These are phyloP conservation scores for Stomatorhinus ivindoensis DNA, from an alignment of 2,113 vertebrate genomes.

Conservation along the genomic window DNA sequence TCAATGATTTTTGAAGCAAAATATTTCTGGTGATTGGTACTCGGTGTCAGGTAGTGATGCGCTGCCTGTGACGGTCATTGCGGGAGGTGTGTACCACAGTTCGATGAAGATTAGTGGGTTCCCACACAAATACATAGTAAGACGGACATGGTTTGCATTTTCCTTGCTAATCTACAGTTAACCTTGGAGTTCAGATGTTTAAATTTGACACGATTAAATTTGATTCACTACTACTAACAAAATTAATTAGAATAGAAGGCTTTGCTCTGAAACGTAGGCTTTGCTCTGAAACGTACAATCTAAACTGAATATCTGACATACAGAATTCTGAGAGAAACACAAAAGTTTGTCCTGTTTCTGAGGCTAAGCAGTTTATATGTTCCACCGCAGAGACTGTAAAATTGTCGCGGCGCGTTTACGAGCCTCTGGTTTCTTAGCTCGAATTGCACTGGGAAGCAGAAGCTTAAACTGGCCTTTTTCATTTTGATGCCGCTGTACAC, in stretches of 20 bases:
- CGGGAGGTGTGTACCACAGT: background rate
- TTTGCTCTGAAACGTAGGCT: background rate
- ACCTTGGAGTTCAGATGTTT: background rate
- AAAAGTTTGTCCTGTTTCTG: background rate
- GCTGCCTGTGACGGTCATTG: background rate
- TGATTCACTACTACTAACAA: background rate
- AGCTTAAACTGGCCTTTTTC: background rate
- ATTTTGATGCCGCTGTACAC: background rate
- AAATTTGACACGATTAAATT: background rate
- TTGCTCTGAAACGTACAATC: background rate
- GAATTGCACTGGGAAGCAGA: background rate
- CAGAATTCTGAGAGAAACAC: background rate
- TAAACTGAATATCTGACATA: background rate
- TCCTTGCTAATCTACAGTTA: background rate
- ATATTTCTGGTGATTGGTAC: background rate
- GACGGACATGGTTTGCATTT: background rate
- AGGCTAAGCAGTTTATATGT: background rate
- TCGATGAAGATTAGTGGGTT: background rate
- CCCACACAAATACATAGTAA: background rate
- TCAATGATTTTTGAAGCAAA: background rate
- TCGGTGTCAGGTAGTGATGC: background rate
- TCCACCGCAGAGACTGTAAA: background rate
- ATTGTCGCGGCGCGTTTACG: background rate
- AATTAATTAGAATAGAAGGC: background rate
- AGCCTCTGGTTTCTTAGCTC: background rate